These are phyloP conservation scores for Solenopsis invicta DNA, from an alignment of 1,140 invertebrate genomes.

Conservation along the genomic window DNA sequence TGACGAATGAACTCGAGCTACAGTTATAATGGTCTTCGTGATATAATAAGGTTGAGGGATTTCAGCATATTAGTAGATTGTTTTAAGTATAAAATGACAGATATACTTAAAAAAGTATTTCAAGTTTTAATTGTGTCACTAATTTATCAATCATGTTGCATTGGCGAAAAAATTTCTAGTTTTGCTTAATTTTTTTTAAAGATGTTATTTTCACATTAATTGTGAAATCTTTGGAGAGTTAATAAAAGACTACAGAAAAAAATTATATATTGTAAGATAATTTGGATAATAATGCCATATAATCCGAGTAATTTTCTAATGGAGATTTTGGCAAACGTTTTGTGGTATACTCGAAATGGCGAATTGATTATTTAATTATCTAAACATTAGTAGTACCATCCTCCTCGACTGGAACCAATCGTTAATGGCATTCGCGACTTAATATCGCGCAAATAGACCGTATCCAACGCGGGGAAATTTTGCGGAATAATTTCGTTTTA, in stretches of 20 bases:
- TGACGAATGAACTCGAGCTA: slow-evolving; percentile 29
- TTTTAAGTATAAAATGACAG: background rate
- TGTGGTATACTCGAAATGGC: background rate
- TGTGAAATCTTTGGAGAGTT: background rate
- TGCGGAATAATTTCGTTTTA: slow-evolving; percentile 54
- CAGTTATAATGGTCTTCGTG: slow-evolving; percentile 26
- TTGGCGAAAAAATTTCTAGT: background rate
- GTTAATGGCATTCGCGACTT: slow-evolving; percentile 39
- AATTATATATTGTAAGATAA: background rate
- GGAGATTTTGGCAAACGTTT: background rate
- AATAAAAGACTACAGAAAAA: background rate
- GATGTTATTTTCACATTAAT: background rate
- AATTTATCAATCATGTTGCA: background rate
- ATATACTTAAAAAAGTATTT: background rate
- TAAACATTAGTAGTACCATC: slow-evolving; percentile 25
- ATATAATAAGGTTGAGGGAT: slow-evolving; percentile 15
- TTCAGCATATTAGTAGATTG: slow-evolving; percentile 7
- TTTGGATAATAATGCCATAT: background rate
- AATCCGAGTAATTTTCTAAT: slow-evolving; percentile 8
- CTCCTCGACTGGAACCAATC: background rate
- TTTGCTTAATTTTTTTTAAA: background rate
- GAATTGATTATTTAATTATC: slow-evolving; percentile 28
- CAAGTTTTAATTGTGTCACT: background rate
- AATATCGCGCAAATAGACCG: slow-evolving; percentile 56
- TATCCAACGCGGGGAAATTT: slow-evolving; percentile 46